Percentiles rank a stretch among this genome's conserved stretches.
phyloP scores from a whole-genome alignment of 2,797 vertebrate genomes.

The Heterohyrax brucei region DNA sequence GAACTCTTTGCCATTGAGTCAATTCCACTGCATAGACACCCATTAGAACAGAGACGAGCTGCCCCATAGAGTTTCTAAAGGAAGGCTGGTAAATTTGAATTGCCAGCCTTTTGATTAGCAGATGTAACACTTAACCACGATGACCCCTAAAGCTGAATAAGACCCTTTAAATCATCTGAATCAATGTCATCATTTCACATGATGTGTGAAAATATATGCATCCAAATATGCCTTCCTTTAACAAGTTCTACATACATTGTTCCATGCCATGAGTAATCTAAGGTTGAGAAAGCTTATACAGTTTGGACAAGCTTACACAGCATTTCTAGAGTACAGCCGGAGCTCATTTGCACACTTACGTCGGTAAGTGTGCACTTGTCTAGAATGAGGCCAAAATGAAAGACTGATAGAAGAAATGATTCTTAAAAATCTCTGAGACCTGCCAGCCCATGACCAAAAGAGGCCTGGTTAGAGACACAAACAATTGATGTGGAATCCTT shows the following conservation, averaged over 20 bases:
- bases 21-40: too few relatives aligned
- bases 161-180: background rate
- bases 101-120: too few relatives aligned
- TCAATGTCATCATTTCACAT: background rate
- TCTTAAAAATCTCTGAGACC: background rate
- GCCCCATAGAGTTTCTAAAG: too few relatives aligned
- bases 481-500: background rate
- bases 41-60: too few relatives aligned
- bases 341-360: background rate
- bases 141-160: background rate
- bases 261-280: too few relatives aligned
- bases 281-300: background rate
- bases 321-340: background rate
- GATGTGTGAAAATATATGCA: too few relatives aligned
- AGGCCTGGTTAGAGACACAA: background rate
- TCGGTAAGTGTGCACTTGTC: background rate
- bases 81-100: too few relatives aligned
- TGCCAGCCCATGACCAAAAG: background rate
- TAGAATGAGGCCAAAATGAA: background rate
- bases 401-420: background rate
- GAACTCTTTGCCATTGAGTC: too few relatives aligned
- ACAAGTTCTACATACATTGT: too few relatives aligned
- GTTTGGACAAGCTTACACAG: too few relatives aligned
- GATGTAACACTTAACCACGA: too few relatives aligned
- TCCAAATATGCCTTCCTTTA: too few relatives aligned